Conservation (phyloP, 2,888 invertebrate genomes). For the Ischnura elegans region DNA sequence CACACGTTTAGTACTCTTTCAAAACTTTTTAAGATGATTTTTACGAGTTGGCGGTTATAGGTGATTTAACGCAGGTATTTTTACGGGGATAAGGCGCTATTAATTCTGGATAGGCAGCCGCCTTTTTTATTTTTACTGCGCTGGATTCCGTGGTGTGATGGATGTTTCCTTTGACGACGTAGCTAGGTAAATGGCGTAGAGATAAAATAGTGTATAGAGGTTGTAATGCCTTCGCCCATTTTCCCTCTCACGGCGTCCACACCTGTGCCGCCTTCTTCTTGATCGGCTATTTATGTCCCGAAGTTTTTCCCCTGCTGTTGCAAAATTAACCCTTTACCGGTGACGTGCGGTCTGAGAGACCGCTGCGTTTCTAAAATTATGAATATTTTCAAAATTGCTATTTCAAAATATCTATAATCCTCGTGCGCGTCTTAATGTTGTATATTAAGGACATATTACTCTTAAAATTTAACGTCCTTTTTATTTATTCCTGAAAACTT, state of each 20-base stretch:
- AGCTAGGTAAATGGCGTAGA: not conserved
- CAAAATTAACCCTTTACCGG: too few species aligned
- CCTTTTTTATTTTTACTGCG: not conserved
- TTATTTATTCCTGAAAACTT: too few species aligned
- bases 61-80: not conserved
- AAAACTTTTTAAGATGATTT: not conserved
- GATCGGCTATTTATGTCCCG: not conserved
- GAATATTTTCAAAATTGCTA: too few species aligned
- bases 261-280: not conserved
- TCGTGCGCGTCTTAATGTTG: too few species aligned
- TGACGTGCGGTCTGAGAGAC: too few species aligned
- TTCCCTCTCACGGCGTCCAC: not conserved
- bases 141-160: not conserved
- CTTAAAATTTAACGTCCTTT: too few species aligned
- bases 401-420: too few species aligned
- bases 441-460: too few species aligned
- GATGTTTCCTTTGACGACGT: not conserved
- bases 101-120: not conserved
- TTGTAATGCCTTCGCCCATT: not conserved
- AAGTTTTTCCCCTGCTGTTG: slow-evolving; percentile 14
- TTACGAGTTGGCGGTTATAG: not conserved
- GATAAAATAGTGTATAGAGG: not conserved
- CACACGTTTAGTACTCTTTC: not conserved
- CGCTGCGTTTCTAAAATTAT: too few species aligned
- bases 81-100: not conserved